Percentiles rank a stretch among this genome's conserved stretches.
Conservation (phyloP, 1,140 invertebrate species). For the Danaus melanippus region DNA sequence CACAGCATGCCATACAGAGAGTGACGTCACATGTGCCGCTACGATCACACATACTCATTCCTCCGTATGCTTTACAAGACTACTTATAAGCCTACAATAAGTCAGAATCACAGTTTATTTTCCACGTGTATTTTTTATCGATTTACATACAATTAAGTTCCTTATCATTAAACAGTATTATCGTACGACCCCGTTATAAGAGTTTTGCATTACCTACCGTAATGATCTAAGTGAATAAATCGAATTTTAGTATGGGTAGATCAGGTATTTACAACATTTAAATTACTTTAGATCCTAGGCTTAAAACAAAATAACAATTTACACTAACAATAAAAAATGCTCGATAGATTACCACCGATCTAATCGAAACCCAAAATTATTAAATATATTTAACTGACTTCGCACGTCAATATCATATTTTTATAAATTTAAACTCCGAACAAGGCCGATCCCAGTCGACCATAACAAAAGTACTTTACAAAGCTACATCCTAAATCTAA, state of each 20-base stretch:
- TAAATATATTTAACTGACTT: slow-evolving; percentile 61
- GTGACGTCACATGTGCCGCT: slow-evolving; percentile 19
- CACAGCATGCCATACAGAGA: background rate
- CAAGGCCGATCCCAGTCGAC: slow-evolving; percentile 64
- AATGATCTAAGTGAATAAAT: slow-evolving; percentile 55
- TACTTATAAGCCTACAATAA: slow-evolving; percentile 62
- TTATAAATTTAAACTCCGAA: slow-evolving; percentile 69
- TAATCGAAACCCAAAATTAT: slow-evolving; percentile 55
- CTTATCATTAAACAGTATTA: slow-evolving; percentile 37
- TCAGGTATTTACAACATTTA: slow-evolving; percentile 63
- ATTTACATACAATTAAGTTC: slow-evolving; percentile 40
- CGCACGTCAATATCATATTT: slow-evolving; percentile 44
- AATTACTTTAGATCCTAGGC: slow-evolving; percentile 65
- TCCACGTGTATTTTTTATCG: slow-evolving; percentile 58
- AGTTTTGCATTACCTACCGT: slow-evolving; percentile 57
- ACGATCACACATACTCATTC: slow-evolving; percentile 26
- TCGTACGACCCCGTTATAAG: slow-evolving; percentile 56
- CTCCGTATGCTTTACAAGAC: slow-evolving; percentile 45
- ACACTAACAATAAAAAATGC: slow-evolving; percentile 71
- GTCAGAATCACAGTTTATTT: slow-evolving; percentile 71
- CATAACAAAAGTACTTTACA: slow-evolving; percentile 69
- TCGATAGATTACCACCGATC: slow-evolving; percentile 62
- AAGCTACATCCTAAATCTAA: slow-evolving; percentile 57
- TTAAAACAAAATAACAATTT: slow-evolving; percentile 72
- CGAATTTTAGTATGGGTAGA: slow-evolving; percentile 58